Evolutionary conservation across 1,140 invertebrate species (phyloP), one percentile per base, ranked within the genome.

Genomic region (Glossosoma conforme): DNA sequence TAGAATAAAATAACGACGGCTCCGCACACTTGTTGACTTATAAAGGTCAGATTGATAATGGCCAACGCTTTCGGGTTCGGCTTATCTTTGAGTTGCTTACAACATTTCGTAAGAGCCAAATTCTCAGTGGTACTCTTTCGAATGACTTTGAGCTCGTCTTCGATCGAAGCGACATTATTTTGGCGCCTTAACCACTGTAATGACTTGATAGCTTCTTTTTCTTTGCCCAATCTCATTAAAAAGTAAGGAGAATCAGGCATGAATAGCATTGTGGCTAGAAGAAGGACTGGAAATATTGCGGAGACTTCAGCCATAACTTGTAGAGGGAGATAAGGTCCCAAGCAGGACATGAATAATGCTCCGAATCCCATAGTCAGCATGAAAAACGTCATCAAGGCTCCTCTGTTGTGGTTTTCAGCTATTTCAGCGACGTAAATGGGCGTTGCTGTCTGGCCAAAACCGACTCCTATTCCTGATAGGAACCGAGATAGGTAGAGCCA

Each of bases 391-490:
- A 58, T 24, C 14, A 58, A 33, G 1, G 56, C 56, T 32, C 56
- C 56, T 37, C 56, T 51, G 21, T 58, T 58, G 32, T 53, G 52
- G 24, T 58, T 54, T 54, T 58, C 56, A 18, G 56, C 42, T 13
- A 58, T 50, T 58, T 58, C 56, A 18, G 56, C 42, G 0, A 58
- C 48, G 33, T 58, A 58, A 38, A 58, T 58, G 1, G 56, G 56
- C n/a, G 56, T 52, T 9, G 56, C 56, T 24, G 56, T 58, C 28
- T 58, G 56, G 2, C 52, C 52, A 42, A 54, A 54, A 28, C 56
- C 56, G 13, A 58, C 56, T 11, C 41, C 56, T 22, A 58, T 24
- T 14, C 56, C 56, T 13, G 52, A 58, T 25, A 54, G 21, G 36
- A 54, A 51, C 52, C 56, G 51, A 1, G 56, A 58, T 11, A 52